These are phyloP conservation scores for Nomada goodeniana DNA, from an alignment of 2,888 invertebrate species.

Conservation along the genomic window DNA sequence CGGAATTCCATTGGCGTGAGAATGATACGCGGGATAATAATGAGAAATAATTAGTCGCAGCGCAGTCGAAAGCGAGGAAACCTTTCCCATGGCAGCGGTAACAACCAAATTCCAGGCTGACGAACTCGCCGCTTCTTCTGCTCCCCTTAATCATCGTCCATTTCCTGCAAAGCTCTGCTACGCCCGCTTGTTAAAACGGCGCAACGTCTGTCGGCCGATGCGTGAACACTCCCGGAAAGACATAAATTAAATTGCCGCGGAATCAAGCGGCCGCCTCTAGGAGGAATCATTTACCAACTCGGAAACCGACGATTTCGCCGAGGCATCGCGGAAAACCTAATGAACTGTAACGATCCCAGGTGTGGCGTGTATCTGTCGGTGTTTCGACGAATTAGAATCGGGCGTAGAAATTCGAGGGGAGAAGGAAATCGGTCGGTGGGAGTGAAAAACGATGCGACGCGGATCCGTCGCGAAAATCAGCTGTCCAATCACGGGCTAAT, in stretches of 20 bases:
- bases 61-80: slow-evolving; percentile 7
- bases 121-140: slow-evolving; percentile 44
- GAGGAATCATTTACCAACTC: slow-evolving; percentile 53
- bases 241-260: slow-evolving; percentile 69
- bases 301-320: slow-evolving; percentile 49
- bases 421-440: too few relatives aligned
- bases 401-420: too few relatives aligned
- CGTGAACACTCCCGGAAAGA: slow-evolving; percentile 63
- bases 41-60: neutral
- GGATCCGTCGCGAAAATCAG: neutral
- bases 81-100: slow-evolving; percentile 51
- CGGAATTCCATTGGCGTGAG: slow-evolving; percentile 37
- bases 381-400: neutral
- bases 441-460: neutral
- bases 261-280: slow-evolving; percentile 45
- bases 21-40: slow-evolving; percentile 40
- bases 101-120: slow-evolving; percentile 58
- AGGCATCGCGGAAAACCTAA: neutral
- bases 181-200: slow-evolving; percentile 69
- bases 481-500: slow-evolving; percentile 46
- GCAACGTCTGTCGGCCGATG: slow-evolving; percentile 34
- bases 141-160: slow-evolving; percentile 69
- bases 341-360: neutral
- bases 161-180: slow-evolving; percentile 68
- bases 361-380: too few relatives aligned